Base-by-base conservation (phyloP, 1,140 invertebrate genomes). In the Octopus sinensis region DNA sequence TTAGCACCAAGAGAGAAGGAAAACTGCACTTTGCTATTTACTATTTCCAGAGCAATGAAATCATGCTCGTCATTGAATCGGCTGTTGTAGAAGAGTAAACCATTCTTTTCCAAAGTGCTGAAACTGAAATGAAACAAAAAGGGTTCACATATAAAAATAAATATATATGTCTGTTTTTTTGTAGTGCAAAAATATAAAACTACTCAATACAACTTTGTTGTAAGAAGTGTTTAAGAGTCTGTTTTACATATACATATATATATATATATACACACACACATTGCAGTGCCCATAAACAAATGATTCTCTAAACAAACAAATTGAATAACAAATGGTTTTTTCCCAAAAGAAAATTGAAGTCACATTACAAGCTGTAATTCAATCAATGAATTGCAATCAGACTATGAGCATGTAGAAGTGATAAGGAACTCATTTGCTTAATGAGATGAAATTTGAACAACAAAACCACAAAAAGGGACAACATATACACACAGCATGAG, bases 61-160 rank as follows among this genome's bases (percentile, higher is more conserved):
- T 99, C 97, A 88, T 98, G 96, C 13, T 94, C 93, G 86, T 98
- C 96, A 89, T 98, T 98, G 89, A 98, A 98, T 0, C 97, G 92
- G 0, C 97, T 97, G 90, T 99, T 98, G 91, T 99, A 99, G 0
- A 98, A 91, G 0, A 99, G 88, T 0, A 99, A 89, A 0, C 96
- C 97, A 84, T 96, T 94, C 4, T 93, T 92, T 13, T 94, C 90
- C 84, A 96, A 94, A 0, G 96, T 98, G 1, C 97, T 95, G 91
- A 98, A 98, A 85, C 94, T 94, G 86, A 56, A 90, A 88, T 82
- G 84, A 82, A 85, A 83, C 62, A 76, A 68, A 77, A 62, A 17
- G 4, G 76, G 52, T 43, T 30, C 0, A 73, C 13, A 73, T 10
- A 73, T 73, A 73, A 12, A 73, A 12, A 73, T 10, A 73, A 12